Evolutionary conservation across 2,797 vertebrate species (phyloP).

Genomic region (Halcyon leucocephala): DNA sequence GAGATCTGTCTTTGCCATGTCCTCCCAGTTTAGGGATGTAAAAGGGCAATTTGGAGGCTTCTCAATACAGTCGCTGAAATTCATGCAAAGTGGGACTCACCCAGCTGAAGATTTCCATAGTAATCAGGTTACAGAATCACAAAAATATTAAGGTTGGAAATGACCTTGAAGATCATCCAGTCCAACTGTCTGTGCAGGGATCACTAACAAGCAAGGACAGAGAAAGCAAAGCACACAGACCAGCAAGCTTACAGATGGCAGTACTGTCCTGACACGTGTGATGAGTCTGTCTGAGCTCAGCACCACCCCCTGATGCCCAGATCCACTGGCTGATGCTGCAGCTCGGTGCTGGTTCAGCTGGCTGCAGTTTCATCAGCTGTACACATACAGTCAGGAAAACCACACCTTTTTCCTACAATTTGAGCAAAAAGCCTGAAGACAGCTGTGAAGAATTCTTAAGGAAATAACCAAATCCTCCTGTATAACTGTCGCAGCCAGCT

Average conservation of each 20-base stretch:
- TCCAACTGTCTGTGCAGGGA: background rate
- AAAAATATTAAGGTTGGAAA: too few relatives aligned
- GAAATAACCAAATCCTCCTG: background rate
- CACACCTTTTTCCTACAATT: background rate
- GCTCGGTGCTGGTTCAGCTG: background rate
- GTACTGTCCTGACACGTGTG: fast-evolving
- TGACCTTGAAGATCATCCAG: too few relatives aligned
- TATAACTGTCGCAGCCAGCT: background rate
- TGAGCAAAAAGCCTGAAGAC: background rate
- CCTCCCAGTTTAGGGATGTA: background rate
- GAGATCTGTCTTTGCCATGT: background rate
- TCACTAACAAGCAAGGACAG: background rate
- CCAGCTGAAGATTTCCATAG: background rate
- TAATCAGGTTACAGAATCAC: too few relatives aligned
- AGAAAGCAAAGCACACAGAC: background rate
- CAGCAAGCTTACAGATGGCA: fast-evolving
- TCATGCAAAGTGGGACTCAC: background rate
- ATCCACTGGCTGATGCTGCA: fast-evolving
- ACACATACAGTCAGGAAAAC: too few relatives aligned
- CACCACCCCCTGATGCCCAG: background rate
- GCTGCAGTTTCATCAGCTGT: background rate
- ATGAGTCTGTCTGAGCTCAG: background rate
- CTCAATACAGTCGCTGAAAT: background rate
- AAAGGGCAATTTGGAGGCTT: background rate
- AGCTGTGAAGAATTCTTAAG: background rate